Conservation (phyloP, 2,888 invertebrate genomes). For the Habrosyne pyritoides region DNA sequence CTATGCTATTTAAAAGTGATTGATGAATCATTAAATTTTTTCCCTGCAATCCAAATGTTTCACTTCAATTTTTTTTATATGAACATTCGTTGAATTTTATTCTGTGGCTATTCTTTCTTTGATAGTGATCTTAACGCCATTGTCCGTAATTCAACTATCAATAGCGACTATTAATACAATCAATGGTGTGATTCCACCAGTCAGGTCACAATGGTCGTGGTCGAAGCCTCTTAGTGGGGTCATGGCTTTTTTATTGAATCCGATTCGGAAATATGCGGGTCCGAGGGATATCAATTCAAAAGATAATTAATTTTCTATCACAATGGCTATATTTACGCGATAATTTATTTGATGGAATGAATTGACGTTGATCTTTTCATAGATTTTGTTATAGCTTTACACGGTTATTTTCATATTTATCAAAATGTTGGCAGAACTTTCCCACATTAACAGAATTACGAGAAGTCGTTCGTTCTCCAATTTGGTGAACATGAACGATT, state of each 20-base stretch:
- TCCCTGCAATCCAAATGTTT: too few relatives aligned
- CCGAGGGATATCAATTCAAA: slow-evolving; percentile 17
- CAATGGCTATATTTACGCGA: slow-evolving; percentile 3
- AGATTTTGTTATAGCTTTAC: neutral
- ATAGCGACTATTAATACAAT: slow-evolving; percentile 38
- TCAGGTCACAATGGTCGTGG: slow-evolving; percentile 56
- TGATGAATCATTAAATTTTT: too few relatives aligned
- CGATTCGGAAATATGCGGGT: slow-evolving; percentile 69
- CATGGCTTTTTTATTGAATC: slow-evolving; percentile 72
- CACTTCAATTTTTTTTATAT: neutral
- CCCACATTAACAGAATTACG: too few relatives aligned
- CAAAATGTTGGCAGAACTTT: too few relatives aligned
- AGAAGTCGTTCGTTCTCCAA: too few relatives aligned
- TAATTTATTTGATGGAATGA: neutral
- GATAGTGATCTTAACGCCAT: slow-evolving; percentile 3
- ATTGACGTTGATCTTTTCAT: neutral
- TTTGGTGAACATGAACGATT: too few relatives aligned
- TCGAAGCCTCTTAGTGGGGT: slow-evolving; percentile 50
- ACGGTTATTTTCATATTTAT: too few relatives aligned
- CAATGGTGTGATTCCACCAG: slow-evolving; percentile 61
- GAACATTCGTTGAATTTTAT: too few relatives aligned
- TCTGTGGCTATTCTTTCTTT: neutral
- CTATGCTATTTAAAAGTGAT: too few relatives aligned
- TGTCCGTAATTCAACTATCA: slow-evolving; percentile 11
- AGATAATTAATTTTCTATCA: slow-evolving; percentile 3